A percentile compares a stretch with the other conserved stretches of the same genome.
phyloP scores from a whole-genome alignment of 2,888 invertebrate species.

The Dichetophora obliterata region DNA sequence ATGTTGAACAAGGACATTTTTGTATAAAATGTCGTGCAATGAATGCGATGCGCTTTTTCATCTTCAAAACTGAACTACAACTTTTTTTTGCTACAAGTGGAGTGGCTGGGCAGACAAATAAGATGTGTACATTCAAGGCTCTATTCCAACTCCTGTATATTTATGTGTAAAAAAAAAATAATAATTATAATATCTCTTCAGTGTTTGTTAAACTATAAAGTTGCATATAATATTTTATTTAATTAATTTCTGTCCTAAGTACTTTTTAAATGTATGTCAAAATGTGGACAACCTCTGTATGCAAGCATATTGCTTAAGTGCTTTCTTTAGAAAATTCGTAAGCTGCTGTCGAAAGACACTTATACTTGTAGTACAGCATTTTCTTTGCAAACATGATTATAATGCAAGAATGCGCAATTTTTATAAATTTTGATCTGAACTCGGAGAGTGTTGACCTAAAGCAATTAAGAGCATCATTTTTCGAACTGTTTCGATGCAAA shows the following conservation, averaged over 20 bases:
- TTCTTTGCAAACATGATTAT: too few relatives aligned
- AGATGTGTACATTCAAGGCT: too few relatives aligned
- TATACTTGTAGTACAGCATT: too few relatives aligned
- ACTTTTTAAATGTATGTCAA: constrained; percentile 20
- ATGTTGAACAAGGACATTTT: constrained; percentile 44
- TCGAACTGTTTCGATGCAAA: too few relatives aligned
- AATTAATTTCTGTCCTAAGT: constrained; percentile 20
- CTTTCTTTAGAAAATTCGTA: not conserved
- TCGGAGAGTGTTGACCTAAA: too few relatives aligned
- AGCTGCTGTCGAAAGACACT: too few relatives aligned
- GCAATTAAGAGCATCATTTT: too few relatives aligned
- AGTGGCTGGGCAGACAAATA: not conserved
- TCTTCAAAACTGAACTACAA: not conserved
- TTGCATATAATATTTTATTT: constrained; percentile 30
- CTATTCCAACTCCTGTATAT: too few relatives aligned
- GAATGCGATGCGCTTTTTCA: constrained; percentile 36
- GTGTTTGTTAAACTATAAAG: not conserved
- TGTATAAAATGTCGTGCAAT: constrained; percentile 33
- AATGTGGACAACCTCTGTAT: not conserved
- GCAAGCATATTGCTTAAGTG: not conserved
- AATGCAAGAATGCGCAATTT: too few relatives aligned
- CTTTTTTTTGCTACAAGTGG: not conserved
- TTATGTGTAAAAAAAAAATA: not conserved
- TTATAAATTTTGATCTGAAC: too few relatives aligned
- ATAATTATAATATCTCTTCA: not conserved